Conservation (phyloP, 2,888 invertebrate species). For the Metopia argyrocephala region DNA sequence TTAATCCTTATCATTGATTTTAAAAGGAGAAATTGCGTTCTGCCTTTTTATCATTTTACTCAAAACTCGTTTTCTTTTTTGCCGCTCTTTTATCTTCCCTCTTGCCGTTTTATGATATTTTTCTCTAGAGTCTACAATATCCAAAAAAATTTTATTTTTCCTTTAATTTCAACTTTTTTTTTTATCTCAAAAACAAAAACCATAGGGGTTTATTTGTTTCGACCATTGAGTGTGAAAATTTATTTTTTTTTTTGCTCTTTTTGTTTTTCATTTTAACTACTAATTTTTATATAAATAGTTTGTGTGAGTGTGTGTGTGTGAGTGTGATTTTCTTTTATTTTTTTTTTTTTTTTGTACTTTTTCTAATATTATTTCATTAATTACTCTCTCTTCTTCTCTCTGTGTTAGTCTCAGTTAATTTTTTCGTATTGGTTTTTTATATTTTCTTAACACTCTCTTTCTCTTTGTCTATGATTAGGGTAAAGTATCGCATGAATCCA, state of each 20-base stretch:
- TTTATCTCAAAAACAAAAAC: not conserved
- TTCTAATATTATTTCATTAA: slow-evolving; percentile 39
- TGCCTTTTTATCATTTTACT: no score
- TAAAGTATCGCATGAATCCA: slow-evolving; percentile 81
- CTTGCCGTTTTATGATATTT: no score
- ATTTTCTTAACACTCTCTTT: slow-evolving; percentile 24
- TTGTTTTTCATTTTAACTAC: slow-evolving; percentile 17
- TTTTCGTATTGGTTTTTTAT: slow-evolving; percentile 38
- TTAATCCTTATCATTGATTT: no score
- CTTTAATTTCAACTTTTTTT: no score
- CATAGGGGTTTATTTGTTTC: slow-evolving; percentile 26
- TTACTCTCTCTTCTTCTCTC: slow-evolving; percentile 33
- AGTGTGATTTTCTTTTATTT: not conserved
- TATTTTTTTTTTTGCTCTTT: not conserved
- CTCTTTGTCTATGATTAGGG: slow-evolving; percentile 66
- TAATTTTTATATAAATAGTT: not conserved
- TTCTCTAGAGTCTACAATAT: no score
- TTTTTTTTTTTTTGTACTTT: slow-evolving; percentile 18
- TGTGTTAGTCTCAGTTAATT: not conserved
- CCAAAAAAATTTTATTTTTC: no score
- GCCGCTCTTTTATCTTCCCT: no score
- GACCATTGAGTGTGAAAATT: not conserved
- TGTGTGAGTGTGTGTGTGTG: not conserved
- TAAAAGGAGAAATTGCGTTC: no score
- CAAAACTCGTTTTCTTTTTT: no score